These are phyloP conservation scores for Coregonus ussuriensis DNA, from an alignment of 2,797 vertebrate genomes.

Conservation along the genomic window DNA sequence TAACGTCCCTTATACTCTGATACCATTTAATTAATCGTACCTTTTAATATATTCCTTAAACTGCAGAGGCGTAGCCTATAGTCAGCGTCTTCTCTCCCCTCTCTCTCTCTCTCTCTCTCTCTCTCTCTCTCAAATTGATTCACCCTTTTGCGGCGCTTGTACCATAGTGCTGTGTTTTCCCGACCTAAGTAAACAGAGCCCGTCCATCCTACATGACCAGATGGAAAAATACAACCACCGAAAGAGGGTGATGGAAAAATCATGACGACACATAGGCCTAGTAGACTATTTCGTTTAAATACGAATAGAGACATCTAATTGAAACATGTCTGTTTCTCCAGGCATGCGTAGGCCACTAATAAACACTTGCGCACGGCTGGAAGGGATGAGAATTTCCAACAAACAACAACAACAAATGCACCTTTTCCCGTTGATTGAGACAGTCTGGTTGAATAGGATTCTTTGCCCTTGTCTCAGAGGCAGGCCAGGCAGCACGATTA, in stretches of 20 bases:
- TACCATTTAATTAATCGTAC: slow-evolving; percentile 39
- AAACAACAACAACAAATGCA: not conserved
- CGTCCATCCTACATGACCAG: slow-evolving; percentile 43
- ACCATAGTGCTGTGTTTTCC: slow-evolving; percentile 59
- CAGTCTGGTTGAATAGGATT: too few species aligned
- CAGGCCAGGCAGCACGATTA: not conserved
- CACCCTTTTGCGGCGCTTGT: slow-evolving; percentile 58
- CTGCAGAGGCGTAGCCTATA: slow-evolving; percentile 66
- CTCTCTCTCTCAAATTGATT: slow-evolving; percentile 64
- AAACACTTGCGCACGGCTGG: not conserved
- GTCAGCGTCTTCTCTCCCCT: slow-evolving; percentile 59
- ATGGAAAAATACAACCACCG: slow-evolving; percentile 61
- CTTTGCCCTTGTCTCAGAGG: too few species aligned
- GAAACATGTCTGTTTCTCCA: not conserved
- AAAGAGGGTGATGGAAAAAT: not conserved
- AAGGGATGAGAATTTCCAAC: not conserved
- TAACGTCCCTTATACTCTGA: slow-evolving; percentile 39
- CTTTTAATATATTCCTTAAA: slow-evolving; percentile 63
- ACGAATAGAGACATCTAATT: not conserved
- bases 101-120: not conserved
- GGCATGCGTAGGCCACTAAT: not conserved
- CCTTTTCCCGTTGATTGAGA: too few species aligned
- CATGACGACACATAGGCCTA: slow-evolving; percentile 3
- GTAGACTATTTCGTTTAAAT: not conserved
- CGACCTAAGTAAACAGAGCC: slow-evolving; percentile 41